Percentiles rank a stretch among this genome's conserved stretches.
Conservation (phyloP, 1,140 invertebrate genomes). For the Eulimnadia texana region DNA sequence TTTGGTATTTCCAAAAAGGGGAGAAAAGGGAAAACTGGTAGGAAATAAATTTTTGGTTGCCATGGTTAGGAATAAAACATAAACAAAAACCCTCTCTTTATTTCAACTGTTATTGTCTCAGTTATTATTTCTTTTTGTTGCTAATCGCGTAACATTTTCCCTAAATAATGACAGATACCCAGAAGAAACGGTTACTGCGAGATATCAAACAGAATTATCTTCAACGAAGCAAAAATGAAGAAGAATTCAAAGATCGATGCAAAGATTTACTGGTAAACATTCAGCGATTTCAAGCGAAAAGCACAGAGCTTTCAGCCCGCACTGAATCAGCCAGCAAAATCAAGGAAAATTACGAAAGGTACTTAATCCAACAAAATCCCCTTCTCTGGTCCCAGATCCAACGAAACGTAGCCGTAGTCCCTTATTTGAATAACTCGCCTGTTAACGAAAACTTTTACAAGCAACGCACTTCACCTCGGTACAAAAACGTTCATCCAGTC, state of each 20-base stretch:
- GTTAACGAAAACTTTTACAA: neutral
- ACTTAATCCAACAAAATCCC: slow-evolving; percentile 6
- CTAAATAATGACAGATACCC: too few relatives aligned
- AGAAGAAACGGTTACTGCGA: too few relatives aligned
- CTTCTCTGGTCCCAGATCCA: slow-evolving; percentile 8
- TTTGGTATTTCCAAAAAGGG: too few relatives aligned
- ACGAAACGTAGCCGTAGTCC: neutral
- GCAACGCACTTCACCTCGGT: neutral
- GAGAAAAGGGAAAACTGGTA: too few relatives aligned
- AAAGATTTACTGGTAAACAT: neutral
- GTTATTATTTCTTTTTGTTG: too few relatives aligned
- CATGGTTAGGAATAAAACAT: too few relatives aligned
- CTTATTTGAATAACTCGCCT: neutral
- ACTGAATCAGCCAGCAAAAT: slow-evolving; percentile 4
- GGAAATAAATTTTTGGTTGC: too few relatives aligned
- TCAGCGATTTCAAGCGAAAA: slow-evolving; percentile 1
- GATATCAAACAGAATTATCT: neutral
- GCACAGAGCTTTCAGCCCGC: neutral
- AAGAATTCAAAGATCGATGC: neutral
- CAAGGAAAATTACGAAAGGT: slow-evolving; percentile 9
- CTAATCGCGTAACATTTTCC: too few relatives aligned
- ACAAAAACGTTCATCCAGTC: neutral
- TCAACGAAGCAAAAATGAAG: neutral
- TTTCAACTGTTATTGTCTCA: too few relatives aligned
- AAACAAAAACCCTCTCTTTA: too few relatives aligned